Conservation (phyloP, 2,888 invertebrate genomes). For the Cantharis rustica region DNA sequence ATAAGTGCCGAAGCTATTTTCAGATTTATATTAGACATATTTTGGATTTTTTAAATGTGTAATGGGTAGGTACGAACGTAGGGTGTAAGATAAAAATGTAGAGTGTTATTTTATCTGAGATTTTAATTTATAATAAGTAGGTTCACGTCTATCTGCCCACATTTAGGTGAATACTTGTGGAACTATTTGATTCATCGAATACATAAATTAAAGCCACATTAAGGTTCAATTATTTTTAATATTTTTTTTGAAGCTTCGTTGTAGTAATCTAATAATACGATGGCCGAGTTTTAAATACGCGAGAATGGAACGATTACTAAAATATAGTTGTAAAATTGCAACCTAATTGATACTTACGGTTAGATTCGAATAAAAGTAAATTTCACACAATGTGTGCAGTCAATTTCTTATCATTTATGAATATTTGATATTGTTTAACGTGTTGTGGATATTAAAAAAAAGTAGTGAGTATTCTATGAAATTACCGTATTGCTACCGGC, state of each 20-base stretch:
- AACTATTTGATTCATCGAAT: background rate
- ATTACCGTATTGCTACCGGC: slow-evolving; percentile 48
- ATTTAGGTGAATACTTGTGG: background rate
- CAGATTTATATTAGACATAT: background rate
- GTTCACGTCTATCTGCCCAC: background rate
- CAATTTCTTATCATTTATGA: background rate
- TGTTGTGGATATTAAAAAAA: background rate
- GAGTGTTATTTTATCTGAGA: background rate
- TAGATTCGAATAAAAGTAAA: background rate
- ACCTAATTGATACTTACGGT: background rate
- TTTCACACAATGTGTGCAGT: background rate
- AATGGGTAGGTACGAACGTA: background rate
- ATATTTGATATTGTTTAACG: background rate
- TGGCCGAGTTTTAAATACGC: background rate
- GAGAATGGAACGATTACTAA: background rate
- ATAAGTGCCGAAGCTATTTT: background rate
- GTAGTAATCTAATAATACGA: background rate
- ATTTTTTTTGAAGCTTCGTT: background rate
- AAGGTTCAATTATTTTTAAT: background rate
- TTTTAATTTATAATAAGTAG: background rate
- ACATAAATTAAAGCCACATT: background rate
- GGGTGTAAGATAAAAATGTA: background rate
- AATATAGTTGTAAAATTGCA: background rate
- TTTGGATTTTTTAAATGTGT: background rate
- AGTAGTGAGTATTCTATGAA: background rate